Conservation (phyloP, 2,797 vertebrate species). For the Myotis vivesi region DNA sequence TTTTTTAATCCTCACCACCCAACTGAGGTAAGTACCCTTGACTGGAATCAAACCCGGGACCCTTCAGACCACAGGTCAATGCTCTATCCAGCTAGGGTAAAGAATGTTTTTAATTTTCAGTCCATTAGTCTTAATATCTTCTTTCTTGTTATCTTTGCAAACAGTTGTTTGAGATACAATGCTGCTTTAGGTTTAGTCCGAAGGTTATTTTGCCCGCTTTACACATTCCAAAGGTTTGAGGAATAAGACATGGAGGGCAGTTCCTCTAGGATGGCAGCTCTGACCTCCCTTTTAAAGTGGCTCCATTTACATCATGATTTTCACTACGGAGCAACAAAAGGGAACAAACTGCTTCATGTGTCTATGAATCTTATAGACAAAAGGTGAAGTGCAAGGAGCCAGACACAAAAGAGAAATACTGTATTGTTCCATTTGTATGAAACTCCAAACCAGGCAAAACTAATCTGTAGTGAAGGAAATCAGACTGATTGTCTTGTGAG, state of each 20-base stretch:
- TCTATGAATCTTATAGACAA: conserved; percentile 2
- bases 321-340: not conserved
- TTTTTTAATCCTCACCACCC: too few relatives aligned
- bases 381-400: not conserved
- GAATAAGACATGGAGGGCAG: not conserved
- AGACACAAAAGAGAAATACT: not conserved
- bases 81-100: too few relatives aligned
- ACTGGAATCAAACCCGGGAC: too few relatives aligned
- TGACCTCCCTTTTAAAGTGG: not conserved
- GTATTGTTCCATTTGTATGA: not conserved
- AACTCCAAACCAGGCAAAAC: conserved; percentile 13
- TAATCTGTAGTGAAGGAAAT: not conserved
- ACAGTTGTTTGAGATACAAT: not conserved
- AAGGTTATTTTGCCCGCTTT: not conserved
- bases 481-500: not conserved
- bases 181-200: not conserved
- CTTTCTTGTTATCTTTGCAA: not conserved
- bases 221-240: not conserved
- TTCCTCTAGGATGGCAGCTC: not conserved
- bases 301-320: not conserved
- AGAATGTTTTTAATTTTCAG: not conserved
- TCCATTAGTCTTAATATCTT: not conserved
- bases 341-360: not conserved
- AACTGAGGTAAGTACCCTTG: too few relatives aligned
- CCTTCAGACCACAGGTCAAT: too few relatives aligned